These are phyloP conservation scores for Tangara arthus DNA, from an alignment of 2,797 vertebrate genomes.

Conservation along the genomic window DNA sequence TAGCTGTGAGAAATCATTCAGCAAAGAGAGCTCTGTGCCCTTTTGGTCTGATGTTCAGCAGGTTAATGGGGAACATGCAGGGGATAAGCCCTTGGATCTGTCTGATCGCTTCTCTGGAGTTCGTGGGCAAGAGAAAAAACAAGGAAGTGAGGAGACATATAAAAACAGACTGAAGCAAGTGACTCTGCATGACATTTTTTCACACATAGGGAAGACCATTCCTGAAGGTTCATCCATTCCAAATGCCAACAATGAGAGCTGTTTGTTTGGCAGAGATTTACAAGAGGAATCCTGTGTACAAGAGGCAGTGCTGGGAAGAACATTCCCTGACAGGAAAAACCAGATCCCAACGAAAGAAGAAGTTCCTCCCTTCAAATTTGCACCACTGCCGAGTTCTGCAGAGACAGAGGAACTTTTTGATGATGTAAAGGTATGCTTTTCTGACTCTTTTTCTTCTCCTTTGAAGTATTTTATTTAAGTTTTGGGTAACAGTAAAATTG, in stretches of 20 bases:
- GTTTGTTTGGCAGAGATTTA: slow-evolving; percentile 37
- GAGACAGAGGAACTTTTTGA: slow-evolving; percentile 64
- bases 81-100: slow-evolving; percentile 79
- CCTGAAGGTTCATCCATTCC: slow-evolving; percentile 45
- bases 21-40: slow-evolving; percentile 71
- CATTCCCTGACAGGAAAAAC: slow-evolving; percentile 54
- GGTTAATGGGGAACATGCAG: slow-evolving; percentile 50
- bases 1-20: slow-evolving; percentile 65
- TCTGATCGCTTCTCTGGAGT: slow-evolving; percentile 75
- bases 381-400: slow-evolving; percentile 1
- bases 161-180: slow-evolving; percentile 71
- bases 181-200: slow-evolving; percentile 65
- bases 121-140: slow-evolving; percentile 68
- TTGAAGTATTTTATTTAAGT: slow-evolving; percentile 1
- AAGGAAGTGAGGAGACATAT: slow-evolving; percentile 53
- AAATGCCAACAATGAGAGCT: slow-evolving; percentile 38
- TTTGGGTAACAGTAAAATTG: slow-evolving; percentile 50
- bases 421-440: slow-evolving; percentile 64
- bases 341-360: slow-evolving; percentile 69
- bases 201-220: slow-evolving; percentile 46
- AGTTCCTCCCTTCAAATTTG: slow-evolving; percentile 60
- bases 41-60: not conserved
- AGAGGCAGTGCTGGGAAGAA: slow-evolving; percentile 40
- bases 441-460: not conserved
- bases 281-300: slow-evolving; percentile 55